Evolutionary conservation across 2,888 invertebrate species (phyloP).

Genomic region (Dimorphilus gyrociliatus): DNA sequence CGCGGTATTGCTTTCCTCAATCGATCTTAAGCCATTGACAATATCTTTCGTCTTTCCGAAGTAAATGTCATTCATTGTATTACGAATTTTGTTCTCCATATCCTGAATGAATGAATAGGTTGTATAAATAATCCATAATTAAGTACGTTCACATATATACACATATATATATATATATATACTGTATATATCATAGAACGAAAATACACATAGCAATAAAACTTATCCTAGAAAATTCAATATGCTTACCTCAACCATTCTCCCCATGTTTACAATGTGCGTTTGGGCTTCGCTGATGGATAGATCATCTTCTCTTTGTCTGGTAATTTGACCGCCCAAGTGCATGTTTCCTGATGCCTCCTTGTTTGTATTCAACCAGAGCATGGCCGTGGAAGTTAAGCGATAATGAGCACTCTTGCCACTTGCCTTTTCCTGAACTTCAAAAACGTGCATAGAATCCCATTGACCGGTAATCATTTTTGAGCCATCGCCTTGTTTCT

Average conservation of each 20-base stretch:
- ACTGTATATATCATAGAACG: neutral
- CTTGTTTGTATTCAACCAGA: conserved; percentile 97
- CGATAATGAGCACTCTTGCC: conserved; percentile 86
- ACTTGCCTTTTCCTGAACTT: conserved; percentile 83
- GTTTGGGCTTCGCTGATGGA: conserved; percentile 79
- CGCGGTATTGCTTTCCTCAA: too few relatives aligned
- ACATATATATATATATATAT: too few relatives aligned
- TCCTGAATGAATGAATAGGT: conserved; percentile 43
- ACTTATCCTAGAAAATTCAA: neutral
- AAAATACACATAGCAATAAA: conserved; percentile 2
- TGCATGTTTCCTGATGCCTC: conserved; percentile 92
- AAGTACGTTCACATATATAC: too few relatives aligned
- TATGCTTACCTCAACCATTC: conserved; percentile 67
- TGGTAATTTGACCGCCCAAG: conserved; percentile 87
- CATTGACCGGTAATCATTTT: conserved; percentile 98
- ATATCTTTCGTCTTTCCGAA: conserved; percentile 98
- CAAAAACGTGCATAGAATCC: conserved; percentile 99
- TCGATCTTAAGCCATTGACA: conserved; percentile 72
- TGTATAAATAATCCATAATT: neutral
- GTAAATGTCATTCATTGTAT: conserved; percentile 93
- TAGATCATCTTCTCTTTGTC: conserved; percentile 87
- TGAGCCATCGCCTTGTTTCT: conserved; percentile 94
- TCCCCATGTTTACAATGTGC: conserved; percentile 94
- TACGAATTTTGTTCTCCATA: conserved; percentile 98
- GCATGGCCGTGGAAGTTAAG: conserved; percentile 94